Conservation (phyloP, 2,113 vertebrate species). For the Ia io region DNA sequence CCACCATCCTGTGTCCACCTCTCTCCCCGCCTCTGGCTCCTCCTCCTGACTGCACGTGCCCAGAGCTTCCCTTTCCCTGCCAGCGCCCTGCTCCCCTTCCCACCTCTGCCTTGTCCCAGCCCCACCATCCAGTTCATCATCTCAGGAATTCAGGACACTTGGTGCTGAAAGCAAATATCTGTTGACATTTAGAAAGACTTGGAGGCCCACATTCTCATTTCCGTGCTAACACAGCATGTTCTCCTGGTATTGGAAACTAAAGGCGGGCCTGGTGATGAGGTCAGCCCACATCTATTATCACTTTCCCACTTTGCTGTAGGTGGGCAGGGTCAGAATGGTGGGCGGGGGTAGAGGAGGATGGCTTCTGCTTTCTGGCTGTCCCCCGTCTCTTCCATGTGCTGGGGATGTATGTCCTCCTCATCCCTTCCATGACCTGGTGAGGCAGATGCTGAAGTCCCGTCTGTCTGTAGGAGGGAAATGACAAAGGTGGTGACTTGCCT, state of each 20-base stretch:
- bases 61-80: background rate
- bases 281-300: background rate
- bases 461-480: background rate
- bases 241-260: background rate
- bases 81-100: background rate
- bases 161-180: background rate
- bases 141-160: background rate
- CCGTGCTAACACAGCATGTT: background rate
- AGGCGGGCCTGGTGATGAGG: background rate
- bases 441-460: background rate
- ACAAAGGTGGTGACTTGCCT: background rate
- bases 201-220: background rate
- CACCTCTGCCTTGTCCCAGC: background rate
- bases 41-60: background rate
- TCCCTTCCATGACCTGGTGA: background rate
- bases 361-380: too few relatives aligned
- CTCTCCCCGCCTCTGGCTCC: too few relatives aligned
- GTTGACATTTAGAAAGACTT: slow-evolving; percentile 20
- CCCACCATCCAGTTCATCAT: background rate
- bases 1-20: background rate
- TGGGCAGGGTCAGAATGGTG: background rate
- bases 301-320: background rate
- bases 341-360: rapidly evolving
- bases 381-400: background rate
- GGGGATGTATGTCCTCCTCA: background rate